These are phyloP conservation scores for Periophthalmus magnuspinnatus DNA, from an alignment of 2,797 vertebrate species.

Conservation along the genomic window DNA sequence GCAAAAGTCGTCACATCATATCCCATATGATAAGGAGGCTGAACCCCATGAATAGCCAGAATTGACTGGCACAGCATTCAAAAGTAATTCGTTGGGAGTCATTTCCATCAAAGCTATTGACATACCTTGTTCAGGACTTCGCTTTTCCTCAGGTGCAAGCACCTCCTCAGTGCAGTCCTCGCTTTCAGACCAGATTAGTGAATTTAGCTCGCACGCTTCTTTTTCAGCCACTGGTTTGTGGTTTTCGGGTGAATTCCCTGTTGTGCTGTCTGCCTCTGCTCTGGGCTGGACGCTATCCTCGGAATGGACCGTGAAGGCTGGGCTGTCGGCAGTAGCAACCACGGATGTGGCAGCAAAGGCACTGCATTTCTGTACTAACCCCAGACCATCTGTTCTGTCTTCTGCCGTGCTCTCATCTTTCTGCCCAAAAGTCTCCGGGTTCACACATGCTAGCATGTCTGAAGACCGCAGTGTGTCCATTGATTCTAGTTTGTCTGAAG, in stretches of 20 bases:
- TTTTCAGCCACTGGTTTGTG: constrained; percentile 38
- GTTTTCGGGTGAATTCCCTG: constrained; percentile 48
- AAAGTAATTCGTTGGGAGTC: background rate
- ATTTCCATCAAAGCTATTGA: background rate
- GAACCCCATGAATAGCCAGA: too few species aligned
- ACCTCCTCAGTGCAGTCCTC: constrained; percentile 47
- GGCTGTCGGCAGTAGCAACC: constrained; percentile 27
- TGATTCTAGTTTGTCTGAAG: constrained; percentile 47
- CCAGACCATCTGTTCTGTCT: constrained; percentile 14
- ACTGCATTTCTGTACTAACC: constrained; percentile 15
- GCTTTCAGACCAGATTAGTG: constrained; percentile 59
- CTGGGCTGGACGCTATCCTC: constrained; percentile 50
- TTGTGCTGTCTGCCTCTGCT: constrained; percentile 53
- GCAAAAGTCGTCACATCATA: too few species aligned
- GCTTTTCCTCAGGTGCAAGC: constrained; percentile 15
- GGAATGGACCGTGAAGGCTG: constrained; percentile 45
- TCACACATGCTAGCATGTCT: constrained; percentile 24
- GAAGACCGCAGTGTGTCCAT: constrained; percentile 34
- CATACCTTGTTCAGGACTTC: constrained; percentile 60
- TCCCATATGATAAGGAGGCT: too few species aligned
- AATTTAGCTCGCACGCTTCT: constrained; percentile 47
- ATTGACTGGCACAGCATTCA: background rate
- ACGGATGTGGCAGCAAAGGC: background rate
- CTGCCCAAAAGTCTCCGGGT: constrained; percentile 7
- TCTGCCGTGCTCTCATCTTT: constrained; percentile 6